Evolutionary conservation across 2,113 vertebrate species (phyloP).

Genomic region (Alethe diademata): DNA sequence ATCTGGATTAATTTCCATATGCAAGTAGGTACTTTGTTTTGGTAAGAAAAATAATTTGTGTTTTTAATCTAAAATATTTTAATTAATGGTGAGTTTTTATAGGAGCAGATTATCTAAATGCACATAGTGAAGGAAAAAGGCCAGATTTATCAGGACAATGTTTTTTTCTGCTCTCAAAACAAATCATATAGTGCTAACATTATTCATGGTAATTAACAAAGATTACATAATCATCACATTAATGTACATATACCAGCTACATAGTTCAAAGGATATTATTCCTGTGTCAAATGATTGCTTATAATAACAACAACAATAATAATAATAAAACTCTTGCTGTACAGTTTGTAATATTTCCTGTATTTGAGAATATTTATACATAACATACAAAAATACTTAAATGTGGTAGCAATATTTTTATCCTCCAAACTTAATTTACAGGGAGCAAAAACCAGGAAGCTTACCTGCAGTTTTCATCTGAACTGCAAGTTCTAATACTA

Average conservation of each 20-base stretch:
- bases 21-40: conserved; percentile 5
- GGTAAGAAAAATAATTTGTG: not conserved
- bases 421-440: conserved; percentile 50
- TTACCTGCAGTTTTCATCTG: conserved; percentile 46
- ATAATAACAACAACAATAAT: not conserved
- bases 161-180: not conserved
- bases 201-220: not conserved
- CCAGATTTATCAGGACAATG: not conserved
- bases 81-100: not conserved
- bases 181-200: not conserved
- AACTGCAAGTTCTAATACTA: conserved; percentile 5
- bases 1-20: conserved; percentile 7
- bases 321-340: conserved; percentile 58
- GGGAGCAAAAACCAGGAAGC: not conserved
- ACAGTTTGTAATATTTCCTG: conserved; percentile 40
- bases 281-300: conserved; percentile 77
- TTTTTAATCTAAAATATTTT: not conserved
- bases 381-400: conserved; percentile 61
- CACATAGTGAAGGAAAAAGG: not conserved
- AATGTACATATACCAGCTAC: conserved; percentile 57
- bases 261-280: conserved; percentile 80
- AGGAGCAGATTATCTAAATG: not conserved
- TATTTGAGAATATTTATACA: conserved; percentile 58
- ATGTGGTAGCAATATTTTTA: conserved; percentile 43
- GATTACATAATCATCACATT: conserved; percentile 8